phyloP scores from a whole-genome alignment of 2,797 vertebrate species.

The Manis pentadactyla region DNA sequence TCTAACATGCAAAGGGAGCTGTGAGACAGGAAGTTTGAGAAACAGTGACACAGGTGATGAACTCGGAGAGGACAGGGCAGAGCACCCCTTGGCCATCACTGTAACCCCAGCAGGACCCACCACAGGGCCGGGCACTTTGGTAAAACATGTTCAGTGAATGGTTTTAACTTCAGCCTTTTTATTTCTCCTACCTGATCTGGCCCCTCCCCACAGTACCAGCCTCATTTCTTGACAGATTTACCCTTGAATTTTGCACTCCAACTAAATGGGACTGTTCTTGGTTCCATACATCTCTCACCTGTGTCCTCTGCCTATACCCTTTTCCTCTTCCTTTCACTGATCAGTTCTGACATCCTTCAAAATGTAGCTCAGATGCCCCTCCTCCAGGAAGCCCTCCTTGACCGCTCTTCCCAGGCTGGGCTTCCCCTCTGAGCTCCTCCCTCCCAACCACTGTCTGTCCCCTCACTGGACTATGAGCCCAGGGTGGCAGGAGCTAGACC shows the following conservation, averaged over 20 bases:
- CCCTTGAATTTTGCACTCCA: neutral
- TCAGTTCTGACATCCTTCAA: neutral
- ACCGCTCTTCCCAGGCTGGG: neutral
- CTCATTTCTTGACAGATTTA: neutral
- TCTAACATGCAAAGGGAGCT: neutral
- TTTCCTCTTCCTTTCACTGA: neutral
- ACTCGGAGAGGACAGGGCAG: neutral
- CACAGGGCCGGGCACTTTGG: neutral
- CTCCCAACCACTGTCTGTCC: neutral
- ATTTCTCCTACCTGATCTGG: neutral
- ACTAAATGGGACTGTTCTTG: neutral
- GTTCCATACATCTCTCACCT: neutral
- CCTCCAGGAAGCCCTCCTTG: neutral
- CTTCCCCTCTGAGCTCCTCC: neutral
- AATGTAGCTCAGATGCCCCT: neutral
- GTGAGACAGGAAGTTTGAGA: neutral
- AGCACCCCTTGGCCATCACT: neutral
- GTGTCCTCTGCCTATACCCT: neutral
- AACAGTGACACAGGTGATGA: neutral
- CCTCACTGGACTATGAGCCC: neutral
- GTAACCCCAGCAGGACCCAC: too few species aligned
- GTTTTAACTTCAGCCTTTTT: neutral
- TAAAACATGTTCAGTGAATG: neutral
- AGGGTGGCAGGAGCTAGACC: neutral
- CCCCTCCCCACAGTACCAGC: too few species aligned